Base-by-base conservation (phyloP, 2,888 invertebrate genomes). In the Latrodectus elegans region DNA sequence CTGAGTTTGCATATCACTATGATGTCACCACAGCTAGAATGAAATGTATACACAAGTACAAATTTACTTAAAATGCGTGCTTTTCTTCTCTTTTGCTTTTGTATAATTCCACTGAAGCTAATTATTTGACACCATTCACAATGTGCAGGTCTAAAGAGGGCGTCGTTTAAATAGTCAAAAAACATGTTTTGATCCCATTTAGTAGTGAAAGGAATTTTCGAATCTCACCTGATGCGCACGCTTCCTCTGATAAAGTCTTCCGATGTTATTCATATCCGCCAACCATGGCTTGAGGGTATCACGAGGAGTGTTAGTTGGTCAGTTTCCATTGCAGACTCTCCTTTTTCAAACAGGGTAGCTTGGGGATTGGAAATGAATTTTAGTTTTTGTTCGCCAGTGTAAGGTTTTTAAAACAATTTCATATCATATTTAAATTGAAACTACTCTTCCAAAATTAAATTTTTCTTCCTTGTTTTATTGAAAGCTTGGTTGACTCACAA, bases 171-270 rank as follows among this genome's bases (percentile, higher is more conserved):
- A 51, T 51, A 51, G 72, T 51, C 38, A 72, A 72, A 10, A 52
- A 72, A 72, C 72, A 14, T 52, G 70, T 38, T 38, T 71, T 49
- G 70, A 71, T 71, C 70, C 70, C 70, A 49, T 71, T 71, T 49
- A 17, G n/a, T 4, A 72, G 72, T 60, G 60, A 60, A 60, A 60
- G 60, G 60, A 60, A 60, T 60, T 60, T 60, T n/a, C 10, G 60
- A 12, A 60, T 60, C 60, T 60, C n/a, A 11, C 12, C 60, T 11
- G 14, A 60, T 60, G 60, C 14, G 60, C 60, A 60, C 60, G 60
- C 60, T 60, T n/a, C n/a, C 60, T 12, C n/a, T 12, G 60, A 60
- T 60, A 15, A 60, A 60, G 60, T 60, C n/a, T n/a, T 12, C 11
- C 60, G 60, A 60, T 60, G 60, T 60, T n/a, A n/a, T 60, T 60